phyloP scores from a whole-genome alignment of 2,797 vertebrate species.

The Liasis olivaceus region DNA sequence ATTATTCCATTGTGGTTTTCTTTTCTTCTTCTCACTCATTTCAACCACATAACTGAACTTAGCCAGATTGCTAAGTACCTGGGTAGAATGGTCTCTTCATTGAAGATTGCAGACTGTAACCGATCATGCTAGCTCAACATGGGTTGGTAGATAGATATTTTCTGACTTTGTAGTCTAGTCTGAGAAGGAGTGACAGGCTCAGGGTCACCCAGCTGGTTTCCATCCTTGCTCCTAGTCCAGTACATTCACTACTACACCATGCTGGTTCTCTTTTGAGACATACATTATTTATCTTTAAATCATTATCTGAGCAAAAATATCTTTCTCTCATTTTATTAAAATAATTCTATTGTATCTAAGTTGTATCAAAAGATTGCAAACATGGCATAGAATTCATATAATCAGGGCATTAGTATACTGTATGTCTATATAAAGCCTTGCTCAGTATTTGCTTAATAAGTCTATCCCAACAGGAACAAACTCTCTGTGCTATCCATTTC shows the following conservation, averaged over 20 bases:
- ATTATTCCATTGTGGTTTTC: neutral
- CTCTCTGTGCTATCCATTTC: neutral
- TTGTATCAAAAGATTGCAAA: neutral
- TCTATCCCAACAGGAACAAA: neutral
- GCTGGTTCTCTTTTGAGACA: neutral
- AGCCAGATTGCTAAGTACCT: no score
- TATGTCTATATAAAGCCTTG: neutral
- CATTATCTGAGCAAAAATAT: neutral
- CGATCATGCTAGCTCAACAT: no score
- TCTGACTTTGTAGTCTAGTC: no score
- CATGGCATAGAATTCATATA: neutral
- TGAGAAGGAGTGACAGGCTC: neutral
- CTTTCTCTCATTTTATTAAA: neutral
- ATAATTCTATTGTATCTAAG: neutral
- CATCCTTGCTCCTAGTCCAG: neutral
- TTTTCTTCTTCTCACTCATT: neutral
- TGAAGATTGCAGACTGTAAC: no score
- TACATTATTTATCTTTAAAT: neutral
- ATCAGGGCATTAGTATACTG: neutral
- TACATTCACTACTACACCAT: neutral
- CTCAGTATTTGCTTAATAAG: neutral
- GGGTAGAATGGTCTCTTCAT: no score
- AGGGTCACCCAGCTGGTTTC: neutral
- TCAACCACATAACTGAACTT: no score
- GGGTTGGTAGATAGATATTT: no score